phyloP scores from a whole-genome alignment of 2,113 vertebrate species.

The Chloropsis hardwickii region DNA sequence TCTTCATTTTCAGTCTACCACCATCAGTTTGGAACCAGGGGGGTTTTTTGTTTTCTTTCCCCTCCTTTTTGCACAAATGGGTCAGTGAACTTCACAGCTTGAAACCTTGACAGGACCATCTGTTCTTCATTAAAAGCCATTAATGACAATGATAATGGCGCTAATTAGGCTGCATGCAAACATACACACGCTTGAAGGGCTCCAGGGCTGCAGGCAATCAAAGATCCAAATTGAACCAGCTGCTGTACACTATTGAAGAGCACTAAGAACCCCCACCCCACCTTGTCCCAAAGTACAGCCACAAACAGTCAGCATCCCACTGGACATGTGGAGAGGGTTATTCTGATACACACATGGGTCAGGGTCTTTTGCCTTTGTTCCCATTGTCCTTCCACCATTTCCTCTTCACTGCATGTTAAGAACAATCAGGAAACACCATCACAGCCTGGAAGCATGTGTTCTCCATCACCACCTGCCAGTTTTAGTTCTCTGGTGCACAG shows the following conservation, averaged over 20 bases:
- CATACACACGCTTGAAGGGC: conserved; percentile 26
- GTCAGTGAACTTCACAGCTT: conserved; percentile 54
- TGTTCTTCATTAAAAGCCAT: conserved; percentile 66
- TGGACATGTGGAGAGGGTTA: not conserved
- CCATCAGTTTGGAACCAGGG: not conserved
- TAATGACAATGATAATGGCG: conserved; percentile 52
- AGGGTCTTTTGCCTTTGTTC: not conserved
- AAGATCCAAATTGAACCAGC: conserved; percentile 38
- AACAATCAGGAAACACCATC: not conserved
- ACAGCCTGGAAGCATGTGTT: not conserved
- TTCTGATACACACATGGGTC: not conserved
- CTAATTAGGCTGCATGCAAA: conserved; percentile 62
- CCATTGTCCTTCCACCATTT: not conserved
- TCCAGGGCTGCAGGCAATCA: conserved; percentile 39
- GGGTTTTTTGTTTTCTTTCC: not conserved
- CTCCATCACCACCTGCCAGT: not conserved
- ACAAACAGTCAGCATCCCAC: not conserved
- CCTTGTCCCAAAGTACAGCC: not conserved
- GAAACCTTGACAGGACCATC: conserved; percentile 46
- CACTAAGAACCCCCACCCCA: not conserved
- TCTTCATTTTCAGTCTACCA: not conserved
- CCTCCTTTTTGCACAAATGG: conserved; percentile 13
- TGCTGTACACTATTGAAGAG: not conserved
- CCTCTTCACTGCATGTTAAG: not conserved
- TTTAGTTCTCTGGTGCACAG: not conserved